A percentile compares a stretch with the other conserved stretches of the same genome.
These are phyloP conservation scores for Morus bassanus DNA, from an alignment of 2,797 vertebrate species.

Conservation along the genomic window DNA sequence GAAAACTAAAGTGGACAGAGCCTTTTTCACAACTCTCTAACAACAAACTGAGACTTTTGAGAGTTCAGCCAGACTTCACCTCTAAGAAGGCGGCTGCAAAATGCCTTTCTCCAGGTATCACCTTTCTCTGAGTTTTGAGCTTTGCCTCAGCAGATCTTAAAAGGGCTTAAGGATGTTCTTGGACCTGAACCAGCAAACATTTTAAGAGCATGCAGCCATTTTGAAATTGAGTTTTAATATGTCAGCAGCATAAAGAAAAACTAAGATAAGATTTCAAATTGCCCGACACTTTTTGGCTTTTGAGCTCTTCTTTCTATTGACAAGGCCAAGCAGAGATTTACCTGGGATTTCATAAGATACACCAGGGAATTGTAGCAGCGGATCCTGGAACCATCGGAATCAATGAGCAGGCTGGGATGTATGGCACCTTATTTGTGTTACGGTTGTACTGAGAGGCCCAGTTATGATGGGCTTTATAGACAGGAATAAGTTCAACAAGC, in stretches of 20 bases:
- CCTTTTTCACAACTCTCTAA: background rate
- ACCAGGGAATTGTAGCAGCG: background rate
- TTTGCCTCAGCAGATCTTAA: constrained; percentile 26
- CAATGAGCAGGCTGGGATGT: background rate
- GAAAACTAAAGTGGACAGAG: fast-evolving
- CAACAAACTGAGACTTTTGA: background rate
- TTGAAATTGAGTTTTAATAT: constrained; percentile 22
- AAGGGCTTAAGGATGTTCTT: constrained; percentile 28
- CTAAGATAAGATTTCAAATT: background rate
- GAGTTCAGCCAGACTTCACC: background rate
- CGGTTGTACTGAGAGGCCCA: background rate
- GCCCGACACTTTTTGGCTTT: background rate
- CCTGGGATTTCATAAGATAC: fast-evolving
- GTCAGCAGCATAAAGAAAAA: background rate
- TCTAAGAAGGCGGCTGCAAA: background rate
- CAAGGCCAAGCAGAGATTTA: background rate
- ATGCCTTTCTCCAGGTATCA: background rate
- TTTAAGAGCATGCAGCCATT: constrained; percentile 39
- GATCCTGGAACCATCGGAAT: fast-evolving
- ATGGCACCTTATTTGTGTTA: fast-evolving
- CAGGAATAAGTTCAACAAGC: background rate
- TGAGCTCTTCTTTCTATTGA: background rate
- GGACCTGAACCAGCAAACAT: background rate
- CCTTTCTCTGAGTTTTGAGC: background rate
- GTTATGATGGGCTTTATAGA: background rate